Conservation (phyloP, 1,140 invertebrate genomes). For the Andricus grossulariae region DNA sequence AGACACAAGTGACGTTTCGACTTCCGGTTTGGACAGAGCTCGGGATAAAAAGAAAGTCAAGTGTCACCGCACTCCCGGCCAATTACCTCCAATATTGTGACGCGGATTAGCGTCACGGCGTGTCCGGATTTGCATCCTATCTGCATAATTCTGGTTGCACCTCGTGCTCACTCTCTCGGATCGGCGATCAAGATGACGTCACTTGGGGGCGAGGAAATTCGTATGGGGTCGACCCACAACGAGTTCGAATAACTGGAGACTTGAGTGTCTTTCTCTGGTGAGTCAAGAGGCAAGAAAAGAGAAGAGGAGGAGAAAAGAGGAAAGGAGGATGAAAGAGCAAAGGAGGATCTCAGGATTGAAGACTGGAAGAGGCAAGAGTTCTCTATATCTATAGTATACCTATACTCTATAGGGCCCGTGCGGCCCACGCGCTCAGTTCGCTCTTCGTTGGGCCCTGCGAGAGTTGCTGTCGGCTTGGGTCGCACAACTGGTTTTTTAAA, state of each 20-base stretch:
- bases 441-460: slow-evolving; percentile 30
- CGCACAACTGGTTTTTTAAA: slow-evolving; percentile 76
- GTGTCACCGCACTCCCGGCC: slow-evolving; percentile 63
- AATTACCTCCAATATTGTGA: slow-evolving; percentile 76
- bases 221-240: slow-evolving; percentile 33
- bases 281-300: background rate
- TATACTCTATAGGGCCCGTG: slow-evolving; percentile 62
- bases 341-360: slow-evolving; percentile 25
- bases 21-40: background rate
- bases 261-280: slow-evolving; percentile 25
- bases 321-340: too few relatives aligned
- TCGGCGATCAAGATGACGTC: slow-evolving; percentile 58
- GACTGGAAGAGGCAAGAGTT: background rate
- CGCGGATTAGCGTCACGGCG: slow-evolving; percentile 71
- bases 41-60: slow-evolving; percentile 44
- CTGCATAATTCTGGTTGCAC: slow-evolving; percentile 74
- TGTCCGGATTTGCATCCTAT: slow-evolving; percentile 72
- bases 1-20: background rate
- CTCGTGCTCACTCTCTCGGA: slow-evolving; percentile 57
- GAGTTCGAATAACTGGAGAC: slow-evolving; percentile 32
- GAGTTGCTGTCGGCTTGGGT: slow-evolving; percentile 63
- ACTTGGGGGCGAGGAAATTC: slow-evolving; percentile 38
- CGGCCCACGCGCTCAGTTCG: slow-evolving; percentile 72
- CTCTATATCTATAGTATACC: too few relatives aligned
- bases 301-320: background rate